A percentile compares a stretch with the other conserved stretches of the same genome.
These are phyloP conservation scores for Trypoxylon attenuatum DNA, from an alignment of 2,888 invertebrate species.

Conservation along the genomic window DNA sequence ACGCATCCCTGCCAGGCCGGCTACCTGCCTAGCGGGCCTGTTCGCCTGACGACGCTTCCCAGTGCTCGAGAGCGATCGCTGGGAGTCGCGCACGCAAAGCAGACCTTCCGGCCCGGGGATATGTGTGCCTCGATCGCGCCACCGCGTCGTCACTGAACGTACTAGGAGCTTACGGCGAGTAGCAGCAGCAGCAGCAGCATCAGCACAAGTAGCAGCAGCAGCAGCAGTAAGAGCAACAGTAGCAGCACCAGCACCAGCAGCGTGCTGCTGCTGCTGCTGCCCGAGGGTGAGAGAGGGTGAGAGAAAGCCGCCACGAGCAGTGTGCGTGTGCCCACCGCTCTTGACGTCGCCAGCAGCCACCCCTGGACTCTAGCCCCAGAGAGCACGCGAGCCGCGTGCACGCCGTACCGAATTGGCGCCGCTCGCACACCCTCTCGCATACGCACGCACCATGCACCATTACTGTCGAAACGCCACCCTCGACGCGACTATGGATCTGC, in stretches of 20 bases:
- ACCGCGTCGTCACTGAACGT: slow-evolving; percentile 28
- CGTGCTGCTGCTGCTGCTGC: background rate
- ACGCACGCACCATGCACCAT: background rate
- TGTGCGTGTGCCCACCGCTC: slow-evolving; percentile 10
- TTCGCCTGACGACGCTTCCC: slow-evolving; percentile 56
- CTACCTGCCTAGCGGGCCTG: slow-evolving; percentile 60
- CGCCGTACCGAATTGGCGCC: background rate
- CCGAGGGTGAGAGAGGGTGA: background rate
- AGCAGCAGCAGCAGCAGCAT: slow-evolving; percentile 19
- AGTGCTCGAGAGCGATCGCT: slow-evolving; percentile 62
- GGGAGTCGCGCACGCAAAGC: slow-evolving; percentile 50
- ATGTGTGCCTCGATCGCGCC: slow-evolving; percentile 44
- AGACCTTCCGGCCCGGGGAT: slow-evolving; percentile 24
- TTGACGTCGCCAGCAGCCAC: slow-evolving; percentile 9
- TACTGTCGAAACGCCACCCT: background rate
- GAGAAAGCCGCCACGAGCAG: background rate
- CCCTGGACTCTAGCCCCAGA: background rate
- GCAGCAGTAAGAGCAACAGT: no score
- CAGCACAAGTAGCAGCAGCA: slow-evolving; percentile 8
- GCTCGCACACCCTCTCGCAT: background rate
- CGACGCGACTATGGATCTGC: slow-evolving; percentile 35
- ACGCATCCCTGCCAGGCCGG: slow-evolving; percentile 61
- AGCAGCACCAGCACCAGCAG: background rate
- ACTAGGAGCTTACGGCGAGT: slow-evolving; percentile 22
- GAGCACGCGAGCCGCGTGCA: background rate